These are phyloP conservation scores for Sesia apiformis DNA, from an alignment of 2,888 invertebrate species.

Conservation along the genomic window DNA sequence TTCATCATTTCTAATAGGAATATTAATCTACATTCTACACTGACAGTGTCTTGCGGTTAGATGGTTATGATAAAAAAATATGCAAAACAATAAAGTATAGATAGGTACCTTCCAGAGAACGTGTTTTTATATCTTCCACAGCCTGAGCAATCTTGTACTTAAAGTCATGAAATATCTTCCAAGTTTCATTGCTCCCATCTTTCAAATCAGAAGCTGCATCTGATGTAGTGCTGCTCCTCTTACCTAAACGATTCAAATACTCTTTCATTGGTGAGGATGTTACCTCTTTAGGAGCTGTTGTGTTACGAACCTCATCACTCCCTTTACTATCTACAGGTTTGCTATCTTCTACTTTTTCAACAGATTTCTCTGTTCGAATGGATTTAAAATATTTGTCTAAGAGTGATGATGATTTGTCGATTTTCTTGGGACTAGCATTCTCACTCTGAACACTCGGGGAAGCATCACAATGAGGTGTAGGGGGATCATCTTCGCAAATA, in stretches of 20 bases:
- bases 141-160: constrained; percentile 85
- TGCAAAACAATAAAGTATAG: background rate
- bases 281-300: constrained; percentile 41
- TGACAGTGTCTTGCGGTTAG: background rate
- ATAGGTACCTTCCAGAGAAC: constrained; percentile 71
- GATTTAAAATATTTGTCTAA: constrained; percentile 70
- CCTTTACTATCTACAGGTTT: constrained; percentile 36
- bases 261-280: constrained; percentile 72
- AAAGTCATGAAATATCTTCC: constrained; percentile 82
- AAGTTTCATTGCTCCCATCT: constrained; percentile 74
- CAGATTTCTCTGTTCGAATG: constrained; percentile 30
- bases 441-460: constrained; percentile 42
- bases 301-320: constrained; percentile 30
- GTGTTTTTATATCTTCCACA: constrained; percentile 83
- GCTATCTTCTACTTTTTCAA: constrained; percentile 42
- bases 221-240: constrained; percentile 77
- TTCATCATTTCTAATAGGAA: background rate
- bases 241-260: constrained; percentile 74
- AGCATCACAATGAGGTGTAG: constrained; percentile 61
- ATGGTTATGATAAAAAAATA: background rate
- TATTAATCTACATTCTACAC: background rate
- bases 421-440: constrained; percentile 57
- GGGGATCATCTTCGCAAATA: constrained; percentile 75
- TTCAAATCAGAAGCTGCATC: constrained; percentile 66
- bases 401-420: constrained; percentile 58